Evolutionary conservation across 2,113 vertebrate genomes (phyloP), one percentile per base, ranked within the genome.

Genomic region (Hypanus sabinus): DNA sequence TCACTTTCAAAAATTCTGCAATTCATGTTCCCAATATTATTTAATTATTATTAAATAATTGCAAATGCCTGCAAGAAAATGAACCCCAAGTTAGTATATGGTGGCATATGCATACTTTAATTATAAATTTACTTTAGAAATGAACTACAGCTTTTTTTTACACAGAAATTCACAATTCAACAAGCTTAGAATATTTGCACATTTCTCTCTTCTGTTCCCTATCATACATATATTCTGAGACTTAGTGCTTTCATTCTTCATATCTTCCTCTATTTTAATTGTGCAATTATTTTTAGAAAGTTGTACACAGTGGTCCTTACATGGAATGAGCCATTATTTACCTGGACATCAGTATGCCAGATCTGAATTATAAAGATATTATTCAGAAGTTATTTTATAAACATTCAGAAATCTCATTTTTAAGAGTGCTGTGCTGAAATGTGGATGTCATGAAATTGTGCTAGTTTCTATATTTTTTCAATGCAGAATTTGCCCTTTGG

Each of bases 401-500:
- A 91, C 33, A 33, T 88, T 33, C 55, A 57, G 57, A 65, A 88
- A 88, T 30, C n/a, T 27, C n/a, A 33, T 70, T 90, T 46, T 70
- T 68, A 30, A 91, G 65, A 33, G 33, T 33, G 20, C 10, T 93
- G 9, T 55, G 0, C 70, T 24, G 0, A 55, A 24, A 71, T 71
- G 33, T 75, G 73, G 73, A 93, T 75, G 4, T 73, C 33, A 30
- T 73, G 30, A 12, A 73, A 46, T 73, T 10, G 55, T 87, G 1
- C 68, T 83, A 9, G 10, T 71, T 80, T 94, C 18, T 77, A 46
- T 0, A 85, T 30, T 93, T 85, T 65, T 94, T 93, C 76, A 16
- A 95, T 95, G 94, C 94, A 97, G 97, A 97, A 95, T 55, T 94
- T 97, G 81, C 90, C 95, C 0, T 96, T 95, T 94, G 97, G 97